A percentile compares a stretch with the other conserved stretches of the same genome.
Conservation (phyloP, 1,140 invertebrate species). For the Hyphantria cunea region DNA sequence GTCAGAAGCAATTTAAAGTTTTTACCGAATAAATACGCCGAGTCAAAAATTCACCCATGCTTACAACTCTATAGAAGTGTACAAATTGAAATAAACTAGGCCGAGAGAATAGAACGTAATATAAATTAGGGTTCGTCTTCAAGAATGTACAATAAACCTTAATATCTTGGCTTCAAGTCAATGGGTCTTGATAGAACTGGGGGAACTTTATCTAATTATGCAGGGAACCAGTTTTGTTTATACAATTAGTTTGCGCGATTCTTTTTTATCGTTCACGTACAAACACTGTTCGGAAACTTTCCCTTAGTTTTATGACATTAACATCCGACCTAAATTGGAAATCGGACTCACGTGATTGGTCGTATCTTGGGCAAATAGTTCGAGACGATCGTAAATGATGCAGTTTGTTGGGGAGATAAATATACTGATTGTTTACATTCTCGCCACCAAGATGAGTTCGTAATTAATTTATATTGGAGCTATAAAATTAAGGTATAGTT, state of each 20-base stretch:
- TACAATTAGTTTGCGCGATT: conserved; percentile 19
- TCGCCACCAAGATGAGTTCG: background rate
- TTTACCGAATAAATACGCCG: conserved; percentile 70
- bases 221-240: conserved; percentile 12
- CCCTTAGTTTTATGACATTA: conserved; percentile 20
- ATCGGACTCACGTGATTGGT: conserved; percentile 17
- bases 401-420: conserved; percentile 8
- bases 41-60: conserved; percentile 61
- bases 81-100: conserved; percentile 44
- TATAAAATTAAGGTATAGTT: background rate
- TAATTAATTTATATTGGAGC: background rate
- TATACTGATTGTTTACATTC: conserved; percentile 3
- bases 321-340: conserved; percentile 20
- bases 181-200: conserved; percentile 13
- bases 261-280: conserved; percentile 25
- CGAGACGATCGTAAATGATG: conserved; percentile 11
- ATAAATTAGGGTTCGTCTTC: conserved; percentile 27
- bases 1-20: conserved; percentile 77
- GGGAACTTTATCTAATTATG: conserved; percentile 25
- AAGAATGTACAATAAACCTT: conserved; percentile 30
- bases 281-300: conserved; percentile 3
- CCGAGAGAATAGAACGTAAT: conserved; percentile 20
- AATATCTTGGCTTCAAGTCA: conserved; percentile 32
- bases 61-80: conserved; percentile 40
- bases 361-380: conserved; percentile 19